Percentiles rank a stretch among this genome's conserved stretches.
phyloP scores from a whole-genome alignment of 2,797 vertebrate species.

The Sebastes aleutianus region DNA sequence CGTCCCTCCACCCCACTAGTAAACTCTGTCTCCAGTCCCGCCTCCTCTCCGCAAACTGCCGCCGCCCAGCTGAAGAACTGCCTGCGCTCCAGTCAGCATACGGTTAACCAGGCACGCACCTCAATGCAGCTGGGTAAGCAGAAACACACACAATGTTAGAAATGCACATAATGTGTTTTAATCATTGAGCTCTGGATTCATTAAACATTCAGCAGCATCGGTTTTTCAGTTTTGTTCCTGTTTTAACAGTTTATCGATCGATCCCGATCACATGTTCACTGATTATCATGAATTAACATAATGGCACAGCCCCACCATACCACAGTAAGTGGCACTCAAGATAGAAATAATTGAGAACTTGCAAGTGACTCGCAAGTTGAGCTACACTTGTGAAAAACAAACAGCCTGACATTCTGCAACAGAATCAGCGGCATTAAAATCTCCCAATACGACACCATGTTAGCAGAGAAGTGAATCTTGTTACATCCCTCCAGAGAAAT shows the following conservation, averaged over 20 bases:
- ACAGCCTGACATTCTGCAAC: neutral
- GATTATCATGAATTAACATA: constrained; percentile 10
- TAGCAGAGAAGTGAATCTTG: neutral
- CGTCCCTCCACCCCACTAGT: constrained; percentile 86
- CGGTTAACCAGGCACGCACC: constrained; percentile 81
- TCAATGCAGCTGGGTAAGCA: constrained; percentile 89
- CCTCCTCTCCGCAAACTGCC: constrained; percentile 83
- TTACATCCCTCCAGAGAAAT: constrained; percentile 21
- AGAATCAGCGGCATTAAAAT: neutral
- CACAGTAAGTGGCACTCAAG: neutral
- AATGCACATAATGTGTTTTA: neutral
- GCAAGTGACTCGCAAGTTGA: neutral
- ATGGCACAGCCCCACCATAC: neutral
- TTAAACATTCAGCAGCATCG: constrained; percentile 2
- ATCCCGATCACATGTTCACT: neutral
- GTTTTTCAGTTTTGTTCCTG: neutral
- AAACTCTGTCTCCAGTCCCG: constrained; percentile 57
- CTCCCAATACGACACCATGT: neutral
- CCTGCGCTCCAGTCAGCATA: constrained; percentile 86
- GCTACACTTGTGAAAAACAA: constrained; percentile 10
- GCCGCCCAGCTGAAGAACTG: constrained; percentile 88
- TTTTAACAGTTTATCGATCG: neutral
- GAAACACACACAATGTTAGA: neutral
- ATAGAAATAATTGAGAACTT: neutral
- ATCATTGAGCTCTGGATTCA: constrained; percentile 9